These are phyloP conservation scores for Lepidocyrtoides sp. DNA, from an alignment of 2,888 invertebrate species.

Conservation along the genomic window DNA sequence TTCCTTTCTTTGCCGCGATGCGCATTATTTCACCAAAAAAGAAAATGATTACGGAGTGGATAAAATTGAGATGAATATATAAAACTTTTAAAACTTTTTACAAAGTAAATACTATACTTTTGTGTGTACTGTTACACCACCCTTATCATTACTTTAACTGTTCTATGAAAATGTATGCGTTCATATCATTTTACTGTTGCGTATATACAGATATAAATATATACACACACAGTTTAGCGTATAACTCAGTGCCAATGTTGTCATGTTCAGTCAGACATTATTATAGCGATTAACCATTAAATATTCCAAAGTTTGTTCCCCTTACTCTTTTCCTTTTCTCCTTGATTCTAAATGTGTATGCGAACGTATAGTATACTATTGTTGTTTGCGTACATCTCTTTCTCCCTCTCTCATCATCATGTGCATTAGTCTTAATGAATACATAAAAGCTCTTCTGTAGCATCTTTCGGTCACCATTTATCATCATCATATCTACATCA, in stretches of 20 bases:
- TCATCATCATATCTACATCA: conserved; percentile 71
- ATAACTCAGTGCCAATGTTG: conserved; percentile 71
- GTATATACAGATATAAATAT: background rate
- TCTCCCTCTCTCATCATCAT: conserved; percentile 32
- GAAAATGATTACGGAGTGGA: conserved; percentile 43
- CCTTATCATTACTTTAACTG: background rate
- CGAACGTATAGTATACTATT: background rate
- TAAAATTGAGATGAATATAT: conserved; percentile 71
- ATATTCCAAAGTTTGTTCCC: conserved; percentile 64
- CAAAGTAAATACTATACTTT: conserved; percentile 11
- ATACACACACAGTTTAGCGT: too few species aligned
- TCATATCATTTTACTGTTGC: too few species aligned
- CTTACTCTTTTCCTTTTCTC: conserved; percentile 37
- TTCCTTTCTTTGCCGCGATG: background rate
- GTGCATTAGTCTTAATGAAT: conserved; percentile 75
- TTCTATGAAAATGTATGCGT: too few species aligned
- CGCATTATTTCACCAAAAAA: conserved; percentile 16
- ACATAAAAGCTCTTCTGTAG: conserved; percentile 71
- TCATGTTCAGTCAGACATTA: conserved; percentile 72
- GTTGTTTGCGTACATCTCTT: background rate
- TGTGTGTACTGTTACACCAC: background rate
- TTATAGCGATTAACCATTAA: conserved; percentile 72
- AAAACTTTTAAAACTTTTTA: conserved; percentile 38
- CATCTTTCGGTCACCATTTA: conserved; percentile 67
- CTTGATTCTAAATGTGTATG: background rate